Conservation (phyloP, 2,797 vertebrate genomes). For the Spinibarbus caldwelli region DNA sequence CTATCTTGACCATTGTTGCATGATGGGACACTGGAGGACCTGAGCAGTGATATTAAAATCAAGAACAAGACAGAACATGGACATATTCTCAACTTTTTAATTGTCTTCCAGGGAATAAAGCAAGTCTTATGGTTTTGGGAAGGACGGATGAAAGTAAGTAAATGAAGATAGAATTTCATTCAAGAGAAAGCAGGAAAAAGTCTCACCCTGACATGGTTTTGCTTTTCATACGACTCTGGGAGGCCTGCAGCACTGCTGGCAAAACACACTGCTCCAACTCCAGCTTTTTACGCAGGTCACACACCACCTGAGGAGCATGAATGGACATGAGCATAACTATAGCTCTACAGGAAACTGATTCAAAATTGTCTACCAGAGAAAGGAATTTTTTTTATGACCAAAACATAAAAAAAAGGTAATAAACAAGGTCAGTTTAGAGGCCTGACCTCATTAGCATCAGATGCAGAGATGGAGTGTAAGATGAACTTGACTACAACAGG, state of each 20-base stretch:
- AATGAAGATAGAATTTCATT: neutral
- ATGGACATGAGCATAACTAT: neutral
- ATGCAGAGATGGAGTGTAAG: slow-evolving; percentile 85
- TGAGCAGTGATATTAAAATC: slow-evolving; percentile 51
- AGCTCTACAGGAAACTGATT: neutral
- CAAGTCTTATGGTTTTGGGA: neutral
- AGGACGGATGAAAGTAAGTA: neutral
- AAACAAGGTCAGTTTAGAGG: neutral
- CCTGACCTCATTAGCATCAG: slow-evolving; percentile 86
- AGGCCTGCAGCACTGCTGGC: slow-evolving; percentile 77
- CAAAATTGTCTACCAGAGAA: neutral
- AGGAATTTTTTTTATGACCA: too few relatives aligned
- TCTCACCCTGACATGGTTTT: slow-evolving; percentile 77
- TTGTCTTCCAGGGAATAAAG: neutral
- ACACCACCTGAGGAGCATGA: slow-evolving; percentile 82
- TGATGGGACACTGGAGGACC: slow-evolving; percentile 73
- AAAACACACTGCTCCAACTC: slow-evolving; percentile 88
- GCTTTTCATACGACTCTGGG: slow-evolving; percentile 79
- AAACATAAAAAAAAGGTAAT: too few relatives aligned
- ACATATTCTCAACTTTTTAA: neutral
- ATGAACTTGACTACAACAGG: slow-evolving; percentile 95
- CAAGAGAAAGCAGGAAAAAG: too few relatives aligned
- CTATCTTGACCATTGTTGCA: slow-evolving; percentile 79
- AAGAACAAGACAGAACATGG: neutral
- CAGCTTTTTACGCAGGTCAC: slow-evolving; percentile 85